These are phyloP conservation scores for Macrosoma leucophasiata DNA, from an alignment of 2,888 invertebrate genomes.

Conservation along the genomic window DNA sequence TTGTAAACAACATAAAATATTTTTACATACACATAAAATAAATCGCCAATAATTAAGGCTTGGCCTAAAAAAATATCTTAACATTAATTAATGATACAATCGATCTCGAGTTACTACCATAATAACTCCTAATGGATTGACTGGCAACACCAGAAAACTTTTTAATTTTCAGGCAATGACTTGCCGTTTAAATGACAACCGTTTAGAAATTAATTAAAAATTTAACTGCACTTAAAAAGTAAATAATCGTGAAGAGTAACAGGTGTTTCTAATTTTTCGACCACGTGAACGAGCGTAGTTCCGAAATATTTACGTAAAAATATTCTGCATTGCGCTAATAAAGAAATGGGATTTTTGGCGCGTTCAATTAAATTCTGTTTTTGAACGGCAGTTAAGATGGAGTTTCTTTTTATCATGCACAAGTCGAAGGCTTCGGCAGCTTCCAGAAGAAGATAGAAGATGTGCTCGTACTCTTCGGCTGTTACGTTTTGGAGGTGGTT, in stretches of 20 bases:
- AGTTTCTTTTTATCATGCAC: slow-evolving; percentile 86
- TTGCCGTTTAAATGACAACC: slow-evolving; percentile 21
- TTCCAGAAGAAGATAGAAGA: slow-evolving; percentile 81
- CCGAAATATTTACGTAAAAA: slow-evolving; percentile 76
- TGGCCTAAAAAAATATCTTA: too few relatives aligned
- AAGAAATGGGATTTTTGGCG: slow-evolving; percentile 79
- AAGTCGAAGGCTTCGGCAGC: slow-evolving; percentile 86
- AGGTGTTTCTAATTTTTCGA: slow-evolving; percentile 78
- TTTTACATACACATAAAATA: too few relatives aligned
- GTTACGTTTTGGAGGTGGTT: slow-evolving; percentile 84
- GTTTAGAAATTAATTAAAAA: slow-evolving; percentile 17
- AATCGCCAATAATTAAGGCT: too few relatives aligned
- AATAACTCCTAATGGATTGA: not conserved
- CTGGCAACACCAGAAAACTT: slow-evolving; percentile 8
- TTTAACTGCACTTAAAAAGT: slow-evolving; percentile 79
- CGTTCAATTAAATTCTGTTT: slow-evolving; percentile 79
- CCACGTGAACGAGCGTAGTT: slow-evolving; percentile 70
- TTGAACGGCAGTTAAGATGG: slow-evolving; percentile 78
- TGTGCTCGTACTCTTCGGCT: slow-evolving; percentile 57
- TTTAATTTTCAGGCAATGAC: slow-evolving; percentile 18
- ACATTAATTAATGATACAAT: slow-evolving; percentile 8
- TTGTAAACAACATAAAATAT: too few relatives aligned
- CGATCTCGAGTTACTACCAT: slow-evolving; percentile 2
- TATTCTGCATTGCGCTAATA: slow-evolving; percentile 80
- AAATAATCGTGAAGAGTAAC: slow-evolving; percentile 80